Evolutionary conservation across 2,888 invertebrate species (phyloP).

Genomic region (Hydrotaea diabolus): DNA sequence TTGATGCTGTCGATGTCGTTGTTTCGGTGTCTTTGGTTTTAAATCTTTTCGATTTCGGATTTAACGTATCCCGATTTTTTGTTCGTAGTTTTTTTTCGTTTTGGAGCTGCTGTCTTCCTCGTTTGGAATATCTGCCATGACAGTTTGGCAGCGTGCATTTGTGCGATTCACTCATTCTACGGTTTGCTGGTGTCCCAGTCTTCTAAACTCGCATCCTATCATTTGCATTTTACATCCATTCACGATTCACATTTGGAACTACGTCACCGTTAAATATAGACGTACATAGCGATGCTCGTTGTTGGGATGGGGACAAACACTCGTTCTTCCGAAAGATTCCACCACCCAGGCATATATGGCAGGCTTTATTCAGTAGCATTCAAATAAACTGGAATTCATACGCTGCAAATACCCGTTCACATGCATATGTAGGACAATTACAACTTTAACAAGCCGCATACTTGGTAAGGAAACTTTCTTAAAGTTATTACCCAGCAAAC

Average conservation of each 20-base stretch:
- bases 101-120: background rate
- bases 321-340: too few relatives aligned
- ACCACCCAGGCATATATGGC: too few relatives aligned
- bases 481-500: background rate
- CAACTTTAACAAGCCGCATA: background rate
- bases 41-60: constrained; percentile 20
- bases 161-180: background rate
- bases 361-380: constrained; percentile 1
- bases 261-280: background rate
- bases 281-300: background rate
- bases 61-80: background rate
- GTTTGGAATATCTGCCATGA: background rate
- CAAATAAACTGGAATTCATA: background rate
- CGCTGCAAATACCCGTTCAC: too few relatives aligned
- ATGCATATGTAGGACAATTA: constrained; percentile 4
- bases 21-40: constrained; percentile 15
- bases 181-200: background rate
- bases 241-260: background rate
- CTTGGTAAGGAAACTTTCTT: background rate
- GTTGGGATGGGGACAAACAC: too few relatives aligned
- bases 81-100: background rate
- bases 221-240: constrained; percentile 18
- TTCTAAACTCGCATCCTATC: background rate
- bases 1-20: constrained; percentile 9
- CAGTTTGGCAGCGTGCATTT: background rate